Evolutionary conservation across 2,888 invertebrate genomes (phyloP).

Genomic region (Andrena bicolor): DNA sequence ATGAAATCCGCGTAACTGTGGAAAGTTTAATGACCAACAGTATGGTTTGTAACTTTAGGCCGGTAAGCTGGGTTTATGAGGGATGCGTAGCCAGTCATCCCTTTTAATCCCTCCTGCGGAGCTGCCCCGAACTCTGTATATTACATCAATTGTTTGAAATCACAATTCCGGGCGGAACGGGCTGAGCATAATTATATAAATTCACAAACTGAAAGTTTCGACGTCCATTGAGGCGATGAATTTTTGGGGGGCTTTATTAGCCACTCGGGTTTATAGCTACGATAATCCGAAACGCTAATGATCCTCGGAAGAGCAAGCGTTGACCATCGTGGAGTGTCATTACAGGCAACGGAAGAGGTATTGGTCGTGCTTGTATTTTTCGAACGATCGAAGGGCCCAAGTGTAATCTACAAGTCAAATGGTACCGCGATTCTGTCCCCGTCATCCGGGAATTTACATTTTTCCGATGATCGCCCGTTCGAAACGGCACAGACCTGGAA

Average conservation of each 20-base stretch:
- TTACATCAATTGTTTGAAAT: constrained; percentile 12
- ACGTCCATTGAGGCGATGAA: background rate
- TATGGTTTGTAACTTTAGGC: background rate
- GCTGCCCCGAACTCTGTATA: constrained; percentile 1
- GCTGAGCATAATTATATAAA: background rate
- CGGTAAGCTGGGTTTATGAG: constrained; percentile 11
- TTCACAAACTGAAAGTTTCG: background rate
- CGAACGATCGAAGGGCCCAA: background rate
- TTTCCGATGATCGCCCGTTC: constrained; percentile 38
- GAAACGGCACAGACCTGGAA: constrained; percentile 4
- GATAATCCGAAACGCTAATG: background rate
- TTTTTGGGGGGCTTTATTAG: background rate
- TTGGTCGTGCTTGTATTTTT: constrained; percentile 3
- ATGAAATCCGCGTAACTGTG: background rate
- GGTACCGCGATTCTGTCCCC: constrained; percentile 9
- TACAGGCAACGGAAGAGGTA: background rate
- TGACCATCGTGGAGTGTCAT: background rate
- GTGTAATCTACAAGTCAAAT: constrained; percentile 40
- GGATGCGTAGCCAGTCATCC: constrained; percentile 1
- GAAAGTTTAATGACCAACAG: background rate
- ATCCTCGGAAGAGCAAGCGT: background rate
- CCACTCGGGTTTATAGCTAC: background rate
- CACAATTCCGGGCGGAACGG: background rate
- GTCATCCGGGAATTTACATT: constrained; percentile 42
- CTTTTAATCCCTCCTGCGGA: constrained; percentile 1